Percentiles rank a stretch among this genome's conserved stretches.
Evolutionary conservation across 1,140 invertebrate species (phyloP).

Genomic region (Cardiocondyla obscurior): DNA sequence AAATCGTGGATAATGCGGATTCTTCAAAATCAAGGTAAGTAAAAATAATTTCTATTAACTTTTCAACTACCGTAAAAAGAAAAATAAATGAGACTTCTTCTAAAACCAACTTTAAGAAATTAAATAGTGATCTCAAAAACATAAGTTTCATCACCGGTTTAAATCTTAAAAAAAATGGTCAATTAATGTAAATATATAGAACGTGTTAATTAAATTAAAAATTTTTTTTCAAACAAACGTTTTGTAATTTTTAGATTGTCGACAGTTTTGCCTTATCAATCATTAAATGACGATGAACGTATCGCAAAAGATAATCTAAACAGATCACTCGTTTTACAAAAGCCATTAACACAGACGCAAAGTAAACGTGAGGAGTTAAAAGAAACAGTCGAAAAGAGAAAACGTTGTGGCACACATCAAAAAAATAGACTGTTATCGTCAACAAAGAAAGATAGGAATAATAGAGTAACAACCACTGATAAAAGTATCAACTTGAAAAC

Average conservation of each 20-base stretch:
- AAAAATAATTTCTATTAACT: background rate
- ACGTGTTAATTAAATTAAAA: background rate
- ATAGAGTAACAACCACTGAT: background rate
- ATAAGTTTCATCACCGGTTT: too few species aligned
- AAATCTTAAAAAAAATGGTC: too few species aligned
- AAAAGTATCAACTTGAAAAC: background rate
- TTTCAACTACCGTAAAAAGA: background rate
- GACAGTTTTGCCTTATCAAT: background rate
- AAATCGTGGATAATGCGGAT: background rate
- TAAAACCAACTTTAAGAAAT: too few species aligned
- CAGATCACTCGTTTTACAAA: slow-evolving; percentile 53
- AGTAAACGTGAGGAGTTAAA: background rate
- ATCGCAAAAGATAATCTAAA: slow-evolving; percentile 25
- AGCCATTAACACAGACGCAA: slow-evolving; percentile 11
- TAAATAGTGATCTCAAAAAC: too few species aligned
- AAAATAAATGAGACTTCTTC: background rate
- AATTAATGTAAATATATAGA: background rate
- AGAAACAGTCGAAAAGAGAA: slow-evolving; percentile 4
- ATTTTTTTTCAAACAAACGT: background rate
- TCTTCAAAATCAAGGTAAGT: slow-evolving; percentile 3
- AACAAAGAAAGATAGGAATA: background rate
- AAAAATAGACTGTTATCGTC: background rate
- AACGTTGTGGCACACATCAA: slow-evolving; percentile 59
- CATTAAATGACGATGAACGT: slow-evolving; percentile 22
- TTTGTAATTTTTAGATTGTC: slow-evolving; percentile 35